phyloP scores from a whole-genome alignment of 2,797 vertebrate genomes.

The Decapterus maruadsi region DNA sequence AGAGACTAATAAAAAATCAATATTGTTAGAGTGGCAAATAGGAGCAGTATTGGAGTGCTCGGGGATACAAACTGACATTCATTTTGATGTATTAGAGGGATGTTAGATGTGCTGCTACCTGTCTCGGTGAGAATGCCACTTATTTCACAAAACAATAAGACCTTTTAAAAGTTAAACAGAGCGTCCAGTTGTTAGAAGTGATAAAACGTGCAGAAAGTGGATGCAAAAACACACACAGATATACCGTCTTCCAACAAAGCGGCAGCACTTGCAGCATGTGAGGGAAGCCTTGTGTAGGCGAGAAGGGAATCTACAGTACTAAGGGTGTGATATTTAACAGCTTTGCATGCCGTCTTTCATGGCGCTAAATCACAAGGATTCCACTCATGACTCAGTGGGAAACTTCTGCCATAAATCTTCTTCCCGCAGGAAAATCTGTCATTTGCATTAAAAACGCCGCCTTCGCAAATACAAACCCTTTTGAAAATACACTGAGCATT shows the following conservation, averaged over 20 bases:
- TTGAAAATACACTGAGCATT: constrained; percentile 26
- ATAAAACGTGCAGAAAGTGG: constrained; percentile 16
- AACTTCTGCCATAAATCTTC: constrained; percentile 53
- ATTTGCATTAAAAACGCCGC: constrained; percentile 30
- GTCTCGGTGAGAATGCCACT: constrained; percentile 45
- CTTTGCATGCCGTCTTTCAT: constrained; percentile 49
- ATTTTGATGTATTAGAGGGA: constrained; percentile 17
- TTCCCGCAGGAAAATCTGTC: constrained; percentile 19
- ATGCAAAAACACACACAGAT: constrained; percentile 1
- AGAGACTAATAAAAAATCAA: background rate
- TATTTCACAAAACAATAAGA: constrained; percentile 29
- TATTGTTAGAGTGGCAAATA: background rate
- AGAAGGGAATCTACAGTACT: constrained; percentile 64
- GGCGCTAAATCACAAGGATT: constrained; percentile 66
- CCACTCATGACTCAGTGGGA: constrained; percentile 68
- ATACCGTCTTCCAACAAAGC: constrained; percentile 37
- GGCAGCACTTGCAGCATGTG: constrained; percentile 50
- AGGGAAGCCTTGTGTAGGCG: constrained; percentile 74
- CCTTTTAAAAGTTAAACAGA: constrained; percentile 41
- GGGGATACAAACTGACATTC: background rate
- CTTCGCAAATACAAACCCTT: constrained; percentile 20
- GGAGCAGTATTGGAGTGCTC: background rate
- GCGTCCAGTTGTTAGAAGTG: constrained; percentile 30
- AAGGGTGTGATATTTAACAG: constrained; percentile 76
- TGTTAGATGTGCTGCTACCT: constrained; percentile 20